Percentiles rank a stretch among this genome's conserved stretches.
Conservation (phyloP, 2,888 invertebrate genomes). For the Cepaea hortensis region DNA sequence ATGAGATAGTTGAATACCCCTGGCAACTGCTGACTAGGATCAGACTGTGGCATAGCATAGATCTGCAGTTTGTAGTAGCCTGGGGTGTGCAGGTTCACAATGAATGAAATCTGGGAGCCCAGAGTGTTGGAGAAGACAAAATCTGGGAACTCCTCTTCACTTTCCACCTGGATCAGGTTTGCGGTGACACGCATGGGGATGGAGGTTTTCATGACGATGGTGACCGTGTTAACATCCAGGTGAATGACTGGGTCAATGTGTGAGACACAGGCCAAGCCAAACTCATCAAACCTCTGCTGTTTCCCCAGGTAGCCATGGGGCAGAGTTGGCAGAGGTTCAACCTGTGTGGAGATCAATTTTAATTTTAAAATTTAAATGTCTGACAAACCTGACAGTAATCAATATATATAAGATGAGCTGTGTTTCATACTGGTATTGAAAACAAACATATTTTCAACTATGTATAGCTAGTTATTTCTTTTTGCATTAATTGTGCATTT, state of each 20-base stretch:
- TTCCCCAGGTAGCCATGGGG: conserved; percentile 75
- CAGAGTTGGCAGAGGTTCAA: conserved; percentile 70
- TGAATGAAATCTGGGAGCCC: conserved; percentile 66
- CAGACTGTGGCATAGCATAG: conserved; percentile 72
- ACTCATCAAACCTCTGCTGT: conserved; percentile 73
- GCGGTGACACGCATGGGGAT: conserved; percentile 74
- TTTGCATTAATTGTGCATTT: no score
- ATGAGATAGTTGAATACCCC: conserved; percentile 76
- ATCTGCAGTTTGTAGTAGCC: conserved; percentile 76
- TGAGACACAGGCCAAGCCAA: conserved; percentile 69
- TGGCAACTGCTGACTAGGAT: conserved; percentile 74
- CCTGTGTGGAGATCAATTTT: not conserved
- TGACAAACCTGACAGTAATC: no score
- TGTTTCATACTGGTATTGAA: no score
- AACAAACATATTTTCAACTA: no score
- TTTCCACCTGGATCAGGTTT: conserved; percentile 73
- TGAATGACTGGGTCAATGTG: conserved; percentile 75
- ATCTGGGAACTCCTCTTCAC: conserved; percentile 69
- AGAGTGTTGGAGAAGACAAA: conserved; percentile 73
- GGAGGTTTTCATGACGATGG: conserved; percentile 65
- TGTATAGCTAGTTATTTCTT: no score
- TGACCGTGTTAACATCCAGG: conserved; percentile 68
- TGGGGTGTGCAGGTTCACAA: conserved; percentile 67
- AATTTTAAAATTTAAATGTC: no score
- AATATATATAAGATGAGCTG: no score